Base-by-base conservation (phyloP, 2,888 invertebrate genomes). In the Protodeltote pygarga region DNA sequence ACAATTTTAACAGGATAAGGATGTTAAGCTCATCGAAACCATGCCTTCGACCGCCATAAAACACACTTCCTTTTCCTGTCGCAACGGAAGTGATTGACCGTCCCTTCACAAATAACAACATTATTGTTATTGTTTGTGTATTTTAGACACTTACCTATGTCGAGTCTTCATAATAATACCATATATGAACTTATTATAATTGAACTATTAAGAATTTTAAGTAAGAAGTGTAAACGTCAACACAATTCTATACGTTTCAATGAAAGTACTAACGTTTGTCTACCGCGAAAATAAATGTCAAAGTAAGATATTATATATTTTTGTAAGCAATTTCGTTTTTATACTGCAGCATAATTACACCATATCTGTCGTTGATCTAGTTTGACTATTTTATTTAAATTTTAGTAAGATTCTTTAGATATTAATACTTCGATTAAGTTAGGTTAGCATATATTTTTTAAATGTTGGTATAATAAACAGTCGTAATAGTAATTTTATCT, bases 51-150 rank as follows among this genome's bases (percentile, higher is more conserved):
- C 87, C 87, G 89, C 93, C 92, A 92, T 92, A 84, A 77, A 57
- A 75, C 57, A 82, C 84, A 90, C 92, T 93, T 94, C 93, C 93
- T 93, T 93, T 94, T 94, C 93, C 93, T 93, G 93, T 93, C 80
- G 64, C 24, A 75, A 77, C 85, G 85, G 85, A 85, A 85, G 81
- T 85, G 69, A 58, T 54, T 60, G 55, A 52, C 57, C 53, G 35
- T 55, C 41, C 20, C 29, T 29, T 44, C 51, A 60, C 35, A 33
- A 38, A 35, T 9, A 31, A 54, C 11, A 52, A 39, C 27, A 50
- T 39, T 28, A 45, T 13, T n/a, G 23, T n/a, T n/a, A n/a, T n/a
- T n/a, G n/a, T n/a, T n/a, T 14, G 24, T 13, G 33, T 25, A 49
- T 24, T 53, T 47, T 34, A 14, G 2, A 34, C 17, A 66, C 76